phyloP scores from a whole-genome alignment of 2,888 invertebrate genomes.

The Diarsia brunnea region DNA sequence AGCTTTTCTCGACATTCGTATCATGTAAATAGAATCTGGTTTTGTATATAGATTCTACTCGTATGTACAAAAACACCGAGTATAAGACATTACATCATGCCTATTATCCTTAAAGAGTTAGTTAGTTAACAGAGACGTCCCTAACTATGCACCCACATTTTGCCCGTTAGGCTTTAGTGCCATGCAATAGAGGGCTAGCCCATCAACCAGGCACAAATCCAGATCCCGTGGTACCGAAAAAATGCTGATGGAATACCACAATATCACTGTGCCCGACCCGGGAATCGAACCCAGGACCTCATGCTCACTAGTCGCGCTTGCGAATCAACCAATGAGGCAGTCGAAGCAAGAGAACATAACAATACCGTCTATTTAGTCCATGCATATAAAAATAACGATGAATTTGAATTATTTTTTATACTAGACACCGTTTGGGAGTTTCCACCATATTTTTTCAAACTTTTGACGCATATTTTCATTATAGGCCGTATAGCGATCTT shows the following conservation, averaged over 20 bases:
- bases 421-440: slow-evolving; percentile 2
- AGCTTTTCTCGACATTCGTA: slow-evolving; percentile 5
- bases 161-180: too few species aligned
- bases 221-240: too few species aligned
- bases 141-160: too few species aligned
- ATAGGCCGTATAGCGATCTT: background rate
- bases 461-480: slow-evolving; percentile 20
- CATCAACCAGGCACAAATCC: too few species aligned
- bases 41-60: background rate
- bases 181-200: too few species aligned
- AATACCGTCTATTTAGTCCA: slow-evolving; percentile 1
- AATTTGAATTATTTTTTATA: background rate
- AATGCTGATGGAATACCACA: too few species aligned
- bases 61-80: background rate
- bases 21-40: background rate
- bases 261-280: too few species aligned
- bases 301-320: too few species aligned
- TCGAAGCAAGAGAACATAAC: background rate
- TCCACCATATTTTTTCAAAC: slow-evolving; percentile 14
- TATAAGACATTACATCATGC: background rate
- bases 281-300: too few species aligned
- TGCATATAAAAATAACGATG: slow-evolving; percentile 9
- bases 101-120: too few species aligned
- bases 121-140: too few species aligned
- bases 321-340: too few species aligned